Evolutionary conservation across 2,888 invertebrate genomes (phyloP), one percentile per base, ranked within the genome.

Genomic region (Tenthredo amoena): DNA sequence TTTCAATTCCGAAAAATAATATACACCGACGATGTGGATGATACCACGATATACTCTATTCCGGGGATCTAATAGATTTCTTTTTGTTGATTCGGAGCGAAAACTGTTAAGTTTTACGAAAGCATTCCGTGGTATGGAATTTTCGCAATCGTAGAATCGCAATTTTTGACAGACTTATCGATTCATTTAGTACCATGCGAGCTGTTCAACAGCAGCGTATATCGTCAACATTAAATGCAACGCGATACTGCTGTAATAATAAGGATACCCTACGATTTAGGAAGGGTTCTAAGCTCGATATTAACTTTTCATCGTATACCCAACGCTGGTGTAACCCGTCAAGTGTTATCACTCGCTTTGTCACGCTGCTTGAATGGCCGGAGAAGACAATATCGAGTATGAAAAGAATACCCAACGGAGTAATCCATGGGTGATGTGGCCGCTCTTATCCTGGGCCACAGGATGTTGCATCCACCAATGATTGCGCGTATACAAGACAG

Each of bases 381-480:
- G 81, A 40, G 58, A 62, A 81, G 65, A 81, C 81, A 81, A 81
- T 81, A 81, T 62, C 21, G 40, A 65, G 40, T 65, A 43, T 43
- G 65, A 81, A 65, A 65, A 81, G 21, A 65, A 81, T 7, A 65
- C 81, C 81, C 81, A 40, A 10, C 62, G 62, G 81, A 81, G 81
- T 62, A 40, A 81, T 81, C 62, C 40, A 40, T 37, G 43, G 55
- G 15, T 62, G 15, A 62, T 55, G 81, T n/a, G 55, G 31, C 34
- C 31, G 18, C 77, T 21, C n/a, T 77, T 55, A 65, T 55, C 18
- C 77, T 55, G 77, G 77, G 18, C 55, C 77, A 77, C 34, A n/a
- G 31, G 55, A 77, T 50, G 50, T 55, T 77, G 2, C 6, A 12
- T 76, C 47, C 12, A 76, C 26, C 47, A 43, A 47, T 76, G 77